Conservation (phyloP, 2,113 vertebrate species). For the Falco punctatus region DNA sequence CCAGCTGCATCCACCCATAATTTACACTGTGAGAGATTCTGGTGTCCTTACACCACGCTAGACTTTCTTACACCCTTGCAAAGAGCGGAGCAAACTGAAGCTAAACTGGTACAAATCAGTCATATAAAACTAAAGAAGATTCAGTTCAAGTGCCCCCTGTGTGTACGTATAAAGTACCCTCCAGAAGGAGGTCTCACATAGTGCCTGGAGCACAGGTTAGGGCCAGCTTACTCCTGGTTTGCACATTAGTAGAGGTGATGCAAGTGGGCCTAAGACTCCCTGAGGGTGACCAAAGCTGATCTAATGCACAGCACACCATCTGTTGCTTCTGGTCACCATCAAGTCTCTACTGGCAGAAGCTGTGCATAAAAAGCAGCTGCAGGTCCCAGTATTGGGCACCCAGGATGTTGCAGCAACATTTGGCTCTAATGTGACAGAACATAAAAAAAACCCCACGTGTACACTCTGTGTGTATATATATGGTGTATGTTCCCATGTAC, state of each 20-base stretch:
- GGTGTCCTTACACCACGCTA: fast-evolving
- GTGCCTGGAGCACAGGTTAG: not conserved
- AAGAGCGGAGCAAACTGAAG: not conserved
- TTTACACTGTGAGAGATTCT: not conserved
- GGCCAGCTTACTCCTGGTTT: not conserved
- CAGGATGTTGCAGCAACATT: not conserved
- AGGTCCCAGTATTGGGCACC: not conserved
- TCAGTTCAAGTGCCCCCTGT: fast-evolving
- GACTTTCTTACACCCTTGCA: not conserved
- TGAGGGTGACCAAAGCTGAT: not conserved
- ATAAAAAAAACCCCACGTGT: not conserved
- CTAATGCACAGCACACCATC: not conserved
- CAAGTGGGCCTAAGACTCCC: not conserved
- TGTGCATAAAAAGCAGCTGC: not conserved
- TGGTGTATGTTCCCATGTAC: not conserved
- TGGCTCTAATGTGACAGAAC: not conserved
- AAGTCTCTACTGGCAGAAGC: not conserved
- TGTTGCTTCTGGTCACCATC: not conserved
- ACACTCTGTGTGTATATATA: not conserved
- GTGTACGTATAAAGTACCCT: not conserved
- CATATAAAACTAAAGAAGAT: not conserved
- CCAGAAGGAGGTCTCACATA: not conserved
- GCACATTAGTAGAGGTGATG: not conserved
- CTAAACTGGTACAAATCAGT: not conserved
- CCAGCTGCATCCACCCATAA: not conserved